phyloP scores from a whole-genome alignment of 2,113 vertebrate genomes.

The Salminus brasiliensis region DNA sequence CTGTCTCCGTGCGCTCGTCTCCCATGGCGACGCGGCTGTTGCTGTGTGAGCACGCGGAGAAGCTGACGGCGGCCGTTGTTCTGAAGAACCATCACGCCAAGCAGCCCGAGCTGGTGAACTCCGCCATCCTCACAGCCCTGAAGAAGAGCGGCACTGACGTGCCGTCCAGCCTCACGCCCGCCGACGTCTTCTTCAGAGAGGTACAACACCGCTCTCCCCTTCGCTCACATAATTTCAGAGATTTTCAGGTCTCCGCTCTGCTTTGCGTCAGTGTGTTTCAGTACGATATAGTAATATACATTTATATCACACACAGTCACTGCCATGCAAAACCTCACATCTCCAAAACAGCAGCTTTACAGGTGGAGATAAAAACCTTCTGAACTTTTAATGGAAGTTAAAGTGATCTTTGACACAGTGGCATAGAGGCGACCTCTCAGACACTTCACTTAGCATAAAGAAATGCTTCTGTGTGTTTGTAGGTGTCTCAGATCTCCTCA shows the following conservation, averaged over 20 bases:
- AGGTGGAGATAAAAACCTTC: no score
- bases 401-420: no score
- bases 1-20: conserved; percentile 73
- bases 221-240: no score
- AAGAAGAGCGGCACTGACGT: conserved; percentile 76
- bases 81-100: conserved; percentile 92
- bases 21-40: conserved; percentile 85
- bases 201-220: conserved; percentile 62
- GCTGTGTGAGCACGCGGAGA: conserved; percentile 94
- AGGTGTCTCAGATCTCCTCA: conserved; percentile 93
- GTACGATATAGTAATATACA: no score
- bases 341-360: no score
- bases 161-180: conserved; percentile 84
- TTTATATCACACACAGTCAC: no score
- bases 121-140: conserved; percentile 79
- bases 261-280: no score
- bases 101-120: conserved; percentile 84
- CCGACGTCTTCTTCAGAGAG: conserved; percentile 96
- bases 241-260: no score
- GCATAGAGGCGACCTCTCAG: no score
- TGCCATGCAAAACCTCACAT: no score
- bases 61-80: conserved; percentile 86
- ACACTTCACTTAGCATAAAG: no score
- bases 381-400: no score
- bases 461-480: conserved; percentile 40